Conservation (phyloP, 2,888 invertebrate genomes). For the Pasiphila rectangulata region DNA sequence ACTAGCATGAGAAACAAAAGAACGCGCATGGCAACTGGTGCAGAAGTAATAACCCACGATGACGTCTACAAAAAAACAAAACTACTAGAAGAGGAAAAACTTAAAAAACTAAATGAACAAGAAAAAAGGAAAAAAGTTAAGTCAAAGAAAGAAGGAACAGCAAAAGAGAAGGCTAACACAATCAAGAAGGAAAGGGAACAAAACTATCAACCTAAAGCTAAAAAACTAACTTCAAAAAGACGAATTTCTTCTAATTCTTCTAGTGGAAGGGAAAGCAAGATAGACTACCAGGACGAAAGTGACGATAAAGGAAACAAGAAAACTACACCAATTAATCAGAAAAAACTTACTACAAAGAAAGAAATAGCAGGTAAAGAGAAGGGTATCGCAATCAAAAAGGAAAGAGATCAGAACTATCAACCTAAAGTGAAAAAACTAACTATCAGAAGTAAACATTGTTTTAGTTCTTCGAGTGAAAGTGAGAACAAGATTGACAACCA, state of each 20-base stretch:
- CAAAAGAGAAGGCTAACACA: neutral
- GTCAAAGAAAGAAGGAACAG: neutral
- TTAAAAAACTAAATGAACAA: neutral
- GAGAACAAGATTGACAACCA: neutral
- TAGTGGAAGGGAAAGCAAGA: no score
- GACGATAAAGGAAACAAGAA: no score
- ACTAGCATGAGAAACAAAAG: conserved; percentile 9
- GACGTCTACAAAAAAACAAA: conserved; percentile 6
- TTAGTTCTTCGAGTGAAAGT: neutral
- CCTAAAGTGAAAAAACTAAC: no score
- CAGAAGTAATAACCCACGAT: conserved; percentile 6
- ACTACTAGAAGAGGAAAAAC: neutral
- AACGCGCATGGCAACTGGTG: conserved; percentile 5
- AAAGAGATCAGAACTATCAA: no score
- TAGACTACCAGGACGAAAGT: no score
- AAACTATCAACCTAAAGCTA: no score
- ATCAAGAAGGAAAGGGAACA: neutral
- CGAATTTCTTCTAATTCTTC: no score
- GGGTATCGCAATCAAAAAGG: no score
- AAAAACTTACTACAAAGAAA: no score
- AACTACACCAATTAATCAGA: no score
- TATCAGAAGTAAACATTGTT: no score
- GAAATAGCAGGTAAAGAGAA: no score
- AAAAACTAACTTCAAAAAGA: neutral
- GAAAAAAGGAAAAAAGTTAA: neutral